A percentile compares a stretch with the other conserved stretches of the same genome.
These are phyloP conservation scores for Sycophila sp. DNA, from an alignment of 1,140 invertebrate genomes.

Conservation along the genomic window DNA sequence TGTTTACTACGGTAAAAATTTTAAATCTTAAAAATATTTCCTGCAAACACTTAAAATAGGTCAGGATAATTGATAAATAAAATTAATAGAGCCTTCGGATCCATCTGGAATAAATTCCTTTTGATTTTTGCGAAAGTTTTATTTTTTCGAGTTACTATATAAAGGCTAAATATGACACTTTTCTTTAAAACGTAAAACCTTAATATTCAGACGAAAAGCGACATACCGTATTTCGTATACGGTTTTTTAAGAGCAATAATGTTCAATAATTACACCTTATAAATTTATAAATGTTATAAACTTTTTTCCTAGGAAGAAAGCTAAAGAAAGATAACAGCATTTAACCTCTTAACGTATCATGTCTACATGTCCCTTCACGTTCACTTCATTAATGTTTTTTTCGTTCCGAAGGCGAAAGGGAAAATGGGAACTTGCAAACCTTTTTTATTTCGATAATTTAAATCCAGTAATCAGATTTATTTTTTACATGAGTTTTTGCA, in stretches of 20 bases:
- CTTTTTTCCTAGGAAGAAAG: constrained; percentile 50
- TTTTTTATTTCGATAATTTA: background rate
- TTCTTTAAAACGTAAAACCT: constrained; percentile 54
- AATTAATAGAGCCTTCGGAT: constrained; percentile 15
- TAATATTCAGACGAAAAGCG: constrained; percentile 52
- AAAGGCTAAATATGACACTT: constrained; percentile 61
- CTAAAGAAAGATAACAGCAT: constrained; percentile 56
- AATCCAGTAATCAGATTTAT: no score
- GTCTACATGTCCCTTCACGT: background rate
- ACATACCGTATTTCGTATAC: constrained; percentile 27
- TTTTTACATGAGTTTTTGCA: no score
- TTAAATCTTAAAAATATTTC: background rate
- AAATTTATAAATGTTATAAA: constrained; percentile 65
- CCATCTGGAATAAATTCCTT: constrained; percentile 27
- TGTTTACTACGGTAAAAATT: background rate
- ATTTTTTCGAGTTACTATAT: constrained; percentile 55
- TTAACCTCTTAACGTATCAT: constrained; percentile 45
- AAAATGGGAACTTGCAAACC: constrained; percentile 18
- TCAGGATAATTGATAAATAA: constrained; percentile 7
- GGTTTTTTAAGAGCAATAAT: constrained; percentile 52
- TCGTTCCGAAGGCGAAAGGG: constrained; percentile 5
- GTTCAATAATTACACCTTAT: constrained; percentile 62
- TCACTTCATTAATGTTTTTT: constrained; percentile 42
- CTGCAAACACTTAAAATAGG: background rate
- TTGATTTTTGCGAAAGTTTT: constrained; percentile 56